A percentile compares a stretch with the other conserved stretches of the same genome.
phyloP scores from a whole-genome alignment of 2,113 vertebrate genomes.

The Lathamus discolor region DNA sequence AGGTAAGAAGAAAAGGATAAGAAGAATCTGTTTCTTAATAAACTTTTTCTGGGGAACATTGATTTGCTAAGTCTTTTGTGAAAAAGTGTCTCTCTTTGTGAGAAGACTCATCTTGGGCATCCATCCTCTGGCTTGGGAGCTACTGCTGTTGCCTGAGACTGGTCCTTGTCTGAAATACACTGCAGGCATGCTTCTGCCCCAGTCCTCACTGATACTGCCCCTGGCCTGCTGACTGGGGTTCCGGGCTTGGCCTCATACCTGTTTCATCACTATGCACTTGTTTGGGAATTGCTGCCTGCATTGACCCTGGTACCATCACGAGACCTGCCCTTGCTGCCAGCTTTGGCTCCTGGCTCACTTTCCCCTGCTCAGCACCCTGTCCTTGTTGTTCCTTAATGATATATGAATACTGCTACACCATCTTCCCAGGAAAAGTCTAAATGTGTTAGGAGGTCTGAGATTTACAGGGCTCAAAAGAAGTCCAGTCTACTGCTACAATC shows the following conservation, averaged over 20 bases:
- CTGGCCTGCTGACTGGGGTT: neutral
- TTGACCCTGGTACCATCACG: neutral
- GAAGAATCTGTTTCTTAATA: neutral
- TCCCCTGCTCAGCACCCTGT: neutral
- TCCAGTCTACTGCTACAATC: neutral
- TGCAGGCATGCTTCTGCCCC: accelerated
- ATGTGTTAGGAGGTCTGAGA: neutral
- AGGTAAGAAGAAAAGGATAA: neutral
- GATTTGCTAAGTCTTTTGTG: neutral
- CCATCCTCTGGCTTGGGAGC: neutral
- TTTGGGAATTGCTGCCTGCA: neutral
- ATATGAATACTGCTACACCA: neutral
- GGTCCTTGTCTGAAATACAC: no score
- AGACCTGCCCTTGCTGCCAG: neutral
- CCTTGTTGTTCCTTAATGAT: neutral
- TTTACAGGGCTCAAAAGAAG: neutral
- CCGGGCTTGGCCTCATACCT: neutral
- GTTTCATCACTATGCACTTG: neutral
- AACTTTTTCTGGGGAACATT: neutral
- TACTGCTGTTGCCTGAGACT: neutral
- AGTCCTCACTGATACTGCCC: neutral
- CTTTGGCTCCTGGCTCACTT: accelerated
- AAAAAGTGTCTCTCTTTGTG: neutral
- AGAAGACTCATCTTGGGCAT: neutral
- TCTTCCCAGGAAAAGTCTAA: neutral